A percentile compares a stretch with the other conserved stretches of the same genome.
phyloP scores from a whole-genome alignment of 2,113 vertebrate species.

The Zosterops borbonicus region DNA sequence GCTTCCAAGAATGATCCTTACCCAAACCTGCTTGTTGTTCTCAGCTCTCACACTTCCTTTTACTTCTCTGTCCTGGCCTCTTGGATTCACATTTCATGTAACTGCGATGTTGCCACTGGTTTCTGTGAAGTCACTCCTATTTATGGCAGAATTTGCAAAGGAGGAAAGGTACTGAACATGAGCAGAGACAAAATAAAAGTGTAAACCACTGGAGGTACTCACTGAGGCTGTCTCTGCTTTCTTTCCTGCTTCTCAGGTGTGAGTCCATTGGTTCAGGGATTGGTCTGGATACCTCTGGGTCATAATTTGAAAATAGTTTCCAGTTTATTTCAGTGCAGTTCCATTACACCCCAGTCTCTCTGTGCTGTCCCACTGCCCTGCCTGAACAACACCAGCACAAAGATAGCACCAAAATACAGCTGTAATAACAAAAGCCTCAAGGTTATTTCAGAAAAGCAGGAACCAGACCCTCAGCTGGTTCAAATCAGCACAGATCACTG shows the following conservation, averaged over 20 bases:
- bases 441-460: not conserved
- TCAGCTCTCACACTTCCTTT: not conserved
- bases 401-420: not conserved
- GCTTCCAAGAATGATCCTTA: not conserved
- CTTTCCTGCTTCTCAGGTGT: not conserved
- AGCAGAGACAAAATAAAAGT: not conserved
- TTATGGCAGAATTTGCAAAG: not conserved
- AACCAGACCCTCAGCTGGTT: not conserved
- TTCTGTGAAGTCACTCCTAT: constrained; percentile 1
- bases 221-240: not conserved
- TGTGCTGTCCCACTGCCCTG: not conserved
- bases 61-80: not conserved
- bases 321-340: not conserved
- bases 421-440: constrained; percentile 16
- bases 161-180: not conserved
- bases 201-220: not conserved
- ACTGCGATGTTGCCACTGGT: not conserved
- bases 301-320: not conserved
- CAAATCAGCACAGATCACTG: not conserved
- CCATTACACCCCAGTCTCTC: not conserved
- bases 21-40: not conserved
- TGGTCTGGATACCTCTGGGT: not conserved
- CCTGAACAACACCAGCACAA: not conserved
- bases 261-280: not conserved
- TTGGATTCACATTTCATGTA: not conserved